phyloP scores from a whole-genome alignment of 2,888 invertebrate species.

The Ommatoiulus sabulosus region DNA sequence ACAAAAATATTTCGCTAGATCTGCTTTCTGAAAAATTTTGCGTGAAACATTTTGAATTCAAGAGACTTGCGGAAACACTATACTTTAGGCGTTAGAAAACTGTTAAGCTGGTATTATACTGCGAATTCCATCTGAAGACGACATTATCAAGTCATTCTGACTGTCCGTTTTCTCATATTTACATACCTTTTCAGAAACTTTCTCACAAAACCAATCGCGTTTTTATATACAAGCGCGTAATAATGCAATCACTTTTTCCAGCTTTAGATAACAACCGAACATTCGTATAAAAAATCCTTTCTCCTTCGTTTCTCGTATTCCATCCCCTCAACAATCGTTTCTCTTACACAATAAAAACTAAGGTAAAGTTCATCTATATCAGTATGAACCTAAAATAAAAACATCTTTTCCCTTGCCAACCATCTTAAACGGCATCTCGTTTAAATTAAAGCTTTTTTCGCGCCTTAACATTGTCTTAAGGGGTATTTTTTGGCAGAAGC shows the following conservation, averaged over 20 bases:
- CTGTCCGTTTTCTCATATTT: neutral
- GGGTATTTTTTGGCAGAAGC: neutral
- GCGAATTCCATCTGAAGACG: neutral
- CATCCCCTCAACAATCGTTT: neutral
- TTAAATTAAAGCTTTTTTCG: conserved; percentile 1
- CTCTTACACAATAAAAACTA: neutral
- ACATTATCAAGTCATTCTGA: neutral
- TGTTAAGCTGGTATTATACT: neutral
- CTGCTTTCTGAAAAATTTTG: too few species aligned
- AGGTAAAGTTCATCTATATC: neutral
- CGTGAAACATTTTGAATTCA: too few species aligned
- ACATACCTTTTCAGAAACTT: neutral
- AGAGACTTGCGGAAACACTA: too few species aligned
- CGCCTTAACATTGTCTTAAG: neutral
- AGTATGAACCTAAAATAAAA: neutral
- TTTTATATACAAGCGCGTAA: neutral
- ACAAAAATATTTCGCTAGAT: too few species aligned
- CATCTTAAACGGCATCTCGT: neutral
- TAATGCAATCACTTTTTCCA: neutral
- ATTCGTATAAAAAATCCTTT: neutral
- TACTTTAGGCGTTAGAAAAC: too few species aligned
- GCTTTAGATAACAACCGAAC: neutral
- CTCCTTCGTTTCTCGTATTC: neutral
- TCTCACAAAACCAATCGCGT: neutral
- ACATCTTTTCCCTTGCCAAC: neutral